These are phyloP conservation scores for Colossoma macropomum DNA, from an alignment of 2,113 vertebrate species.

Conservation along the genomic window DNA sequence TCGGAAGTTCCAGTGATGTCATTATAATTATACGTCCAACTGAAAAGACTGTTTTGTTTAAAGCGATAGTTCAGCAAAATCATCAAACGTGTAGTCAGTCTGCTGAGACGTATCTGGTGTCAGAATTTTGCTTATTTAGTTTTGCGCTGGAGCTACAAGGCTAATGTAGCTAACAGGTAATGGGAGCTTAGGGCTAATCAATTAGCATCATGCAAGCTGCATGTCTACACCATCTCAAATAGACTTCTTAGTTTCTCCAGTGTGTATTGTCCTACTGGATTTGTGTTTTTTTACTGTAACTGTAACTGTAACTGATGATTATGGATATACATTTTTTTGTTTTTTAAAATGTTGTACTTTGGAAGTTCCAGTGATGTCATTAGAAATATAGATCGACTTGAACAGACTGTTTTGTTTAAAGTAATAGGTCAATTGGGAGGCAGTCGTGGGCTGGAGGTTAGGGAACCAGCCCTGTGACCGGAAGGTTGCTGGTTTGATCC, in stretches of 20 bases:
- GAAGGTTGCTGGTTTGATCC: too few relatives aligned
- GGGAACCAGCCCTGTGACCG: too few relatives aligned
- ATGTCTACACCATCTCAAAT: too few relatives aligned
- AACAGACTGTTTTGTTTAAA: neutral
- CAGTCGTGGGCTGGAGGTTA: too few relatives aligned
- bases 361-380: neutral
- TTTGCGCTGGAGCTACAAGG: too few relatives aligned
- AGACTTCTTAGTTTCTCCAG: too few relatives aligned
- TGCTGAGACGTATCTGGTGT: neutral
- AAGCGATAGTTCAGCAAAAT: neutral
- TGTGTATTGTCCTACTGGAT: too few relatives aligned
- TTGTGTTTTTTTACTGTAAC: too few relatives aligned
- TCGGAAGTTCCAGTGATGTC: neutral
- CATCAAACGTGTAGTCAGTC: neutral
- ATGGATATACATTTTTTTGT: constrained; percentile 12
- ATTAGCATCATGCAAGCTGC: too few relatives aligned
- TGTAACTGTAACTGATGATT: constrained; percentile 39
- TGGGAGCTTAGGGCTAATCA: too few relatives aligned
- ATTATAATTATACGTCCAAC: neutral
- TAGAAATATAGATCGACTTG: neutral
- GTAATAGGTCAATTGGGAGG: neutral
- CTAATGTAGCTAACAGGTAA: too few relatives aligned
- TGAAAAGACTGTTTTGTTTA: neutral
- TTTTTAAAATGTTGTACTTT: neutral
- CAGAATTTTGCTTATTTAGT: neutral